These are phyloP conservation scores for Phocoena phocoena DNA, from an alignment of 2,113 vertebrate species.

Conservation along the genomic window DNA sequence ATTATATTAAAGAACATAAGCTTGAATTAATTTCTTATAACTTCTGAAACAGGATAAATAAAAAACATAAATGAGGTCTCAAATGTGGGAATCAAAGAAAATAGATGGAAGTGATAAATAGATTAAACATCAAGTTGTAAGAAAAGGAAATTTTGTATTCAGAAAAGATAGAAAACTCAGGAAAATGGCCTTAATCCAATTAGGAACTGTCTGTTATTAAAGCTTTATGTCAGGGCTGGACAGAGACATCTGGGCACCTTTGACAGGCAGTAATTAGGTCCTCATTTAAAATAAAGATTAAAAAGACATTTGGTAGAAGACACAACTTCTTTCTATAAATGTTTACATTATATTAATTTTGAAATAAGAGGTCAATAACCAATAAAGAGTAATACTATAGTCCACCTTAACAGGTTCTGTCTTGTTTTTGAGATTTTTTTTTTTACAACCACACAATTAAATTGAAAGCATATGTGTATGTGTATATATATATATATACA, in stretches of 20 bases:
- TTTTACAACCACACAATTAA: neutral
- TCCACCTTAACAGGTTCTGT: neutral
- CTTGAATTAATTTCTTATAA: neutral
- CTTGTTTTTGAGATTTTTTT: neutral
- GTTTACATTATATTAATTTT: neutral
- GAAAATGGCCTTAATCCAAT: conserved; percentile 1
- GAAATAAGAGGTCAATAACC: neutral
- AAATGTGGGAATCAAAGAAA: neutral
- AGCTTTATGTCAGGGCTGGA: neutral
- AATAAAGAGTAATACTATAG: neutral
- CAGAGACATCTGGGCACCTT: neutral
- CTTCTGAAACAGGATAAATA: neutral
- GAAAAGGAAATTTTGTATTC: conserved; percentile 7
- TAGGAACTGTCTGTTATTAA: neutral
- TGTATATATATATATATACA: no score
- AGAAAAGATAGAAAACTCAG: neutral
- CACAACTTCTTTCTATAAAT: neutral
- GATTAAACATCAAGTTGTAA: neutral
- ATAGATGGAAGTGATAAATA: neutral
- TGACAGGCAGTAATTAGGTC: neutral
- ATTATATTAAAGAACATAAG: neutral
- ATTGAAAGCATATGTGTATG: neutral
- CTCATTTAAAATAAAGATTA: neutral
- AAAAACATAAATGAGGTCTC: neutral
- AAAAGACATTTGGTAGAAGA: neutral